phyloP scores from a whole-genome alignment of 2,888 invertebrate genomes.

The Seladonia tumulorum region DNA sequence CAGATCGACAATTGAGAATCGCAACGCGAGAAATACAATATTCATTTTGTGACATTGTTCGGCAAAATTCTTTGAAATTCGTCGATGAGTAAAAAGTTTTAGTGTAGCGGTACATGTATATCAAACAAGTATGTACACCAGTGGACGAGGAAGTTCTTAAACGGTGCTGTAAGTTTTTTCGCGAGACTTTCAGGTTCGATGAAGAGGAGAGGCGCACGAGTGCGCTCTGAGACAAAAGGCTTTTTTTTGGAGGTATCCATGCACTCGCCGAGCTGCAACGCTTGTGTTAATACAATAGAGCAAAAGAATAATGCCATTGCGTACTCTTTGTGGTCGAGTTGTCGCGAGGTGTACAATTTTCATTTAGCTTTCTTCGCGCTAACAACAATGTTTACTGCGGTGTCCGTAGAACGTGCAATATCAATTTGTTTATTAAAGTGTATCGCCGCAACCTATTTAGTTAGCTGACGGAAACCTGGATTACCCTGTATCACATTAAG shows the following conservation, averaged over 20 bases:
- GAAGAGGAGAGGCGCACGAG: neutral
- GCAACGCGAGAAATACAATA: neutral
- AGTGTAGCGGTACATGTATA: neutral
- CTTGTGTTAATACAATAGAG: neutral
- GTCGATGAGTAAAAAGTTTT: neutral
- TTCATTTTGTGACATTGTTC: neutral
- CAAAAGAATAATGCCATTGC: neutral
- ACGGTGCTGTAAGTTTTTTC: neutral
- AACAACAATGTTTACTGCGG: neutral
- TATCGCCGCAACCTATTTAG: neutral
- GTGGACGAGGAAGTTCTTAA: neutral
- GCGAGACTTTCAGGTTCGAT: neutral
- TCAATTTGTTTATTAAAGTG: neutral
- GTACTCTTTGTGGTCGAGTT: neutral
- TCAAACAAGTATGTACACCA: neutral
- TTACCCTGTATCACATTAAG: neutral
- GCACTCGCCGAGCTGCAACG: neutral
- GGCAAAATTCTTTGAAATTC: neutral
- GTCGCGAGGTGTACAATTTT: neutral
- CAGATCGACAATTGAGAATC: neutral
- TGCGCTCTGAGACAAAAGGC: neutral
- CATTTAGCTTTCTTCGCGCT: neutral
- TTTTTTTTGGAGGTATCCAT: neutral
- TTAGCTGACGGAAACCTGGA: neutral
- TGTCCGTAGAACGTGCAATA: neutral